A percentile compares a stretch with the other conserved stretches of the same genome.
phyloP scores from a whole-genome alignment of 64 coral and sea anemone species.

The Dendrophyllia cribrosa region DNA sequence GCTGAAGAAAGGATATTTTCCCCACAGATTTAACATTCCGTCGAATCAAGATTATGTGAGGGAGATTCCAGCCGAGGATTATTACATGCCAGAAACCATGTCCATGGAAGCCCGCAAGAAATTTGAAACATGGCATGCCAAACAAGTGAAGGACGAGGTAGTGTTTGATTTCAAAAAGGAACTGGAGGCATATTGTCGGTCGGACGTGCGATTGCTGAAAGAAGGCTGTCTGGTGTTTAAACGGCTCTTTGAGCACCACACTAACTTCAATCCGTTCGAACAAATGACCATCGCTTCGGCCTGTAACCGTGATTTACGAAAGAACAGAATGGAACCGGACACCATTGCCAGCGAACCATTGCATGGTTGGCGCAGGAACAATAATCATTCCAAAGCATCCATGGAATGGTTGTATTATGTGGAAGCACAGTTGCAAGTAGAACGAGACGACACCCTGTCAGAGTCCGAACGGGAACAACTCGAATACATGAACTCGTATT shows the following conservation, averaged over 20 bases:
- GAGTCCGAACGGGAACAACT: too few species aligned
- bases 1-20: background rate
- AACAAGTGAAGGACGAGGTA: background rate
- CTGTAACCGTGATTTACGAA: background rate
- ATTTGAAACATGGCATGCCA: background rate
- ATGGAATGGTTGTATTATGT: background rate
- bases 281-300: background rate
- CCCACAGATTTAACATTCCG: too few species aligned
- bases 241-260: background rate
- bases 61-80: background rate
- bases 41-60: too few species aligned
- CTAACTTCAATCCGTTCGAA: conserved; percentile 10
- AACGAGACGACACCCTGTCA: too few species aligned
- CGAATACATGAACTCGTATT: too few species aligned
- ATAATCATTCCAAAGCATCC: background rate
- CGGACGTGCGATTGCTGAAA: conserved; percentile 38
- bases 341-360: background rate
- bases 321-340: background rate
- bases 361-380: background rate
- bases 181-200: conserved; percentile 15
- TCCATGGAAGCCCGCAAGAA: background rate
- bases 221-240: conserved; percentile 40
- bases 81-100: conserved; percentile 5
- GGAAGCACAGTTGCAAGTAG: too few species aligned
- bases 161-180: conserved; percentile 15